Evolutionary conservation across 2,888 invertebrate genomes (phyloP).

Genomic region (Protophormia terraenovae): DNA sequence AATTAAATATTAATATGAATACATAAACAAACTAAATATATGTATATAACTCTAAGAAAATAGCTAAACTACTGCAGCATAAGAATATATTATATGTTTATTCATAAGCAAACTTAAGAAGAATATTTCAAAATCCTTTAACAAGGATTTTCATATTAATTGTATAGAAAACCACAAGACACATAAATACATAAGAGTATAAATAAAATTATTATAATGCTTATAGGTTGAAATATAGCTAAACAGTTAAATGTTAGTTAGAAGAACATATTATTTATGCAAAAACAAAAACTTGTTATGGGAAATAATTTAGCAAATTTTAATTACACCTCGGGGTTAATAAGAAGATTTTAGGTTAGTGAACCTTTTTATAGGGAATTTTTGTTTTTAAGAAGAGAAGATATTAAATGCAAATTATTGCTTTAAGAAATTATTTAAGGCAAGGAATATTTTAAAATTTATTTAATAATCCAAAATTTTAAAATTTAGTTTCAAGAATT

Average conservation of each 20-base stretch:
- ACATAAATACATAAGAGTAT: too few relatives aligned
- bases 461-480: too few relatives aligned
- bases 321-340: background rate
- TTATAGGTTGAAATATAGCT: background rate
- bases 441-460: too few relatives aligned
- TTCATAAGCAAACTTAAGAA: background rate
- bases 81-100: background rate
- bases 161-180: slow-evolving; percentile 34
- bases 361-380: background rate
- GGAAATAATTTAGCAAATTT: background rate
- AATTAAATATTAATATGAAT: slow-evolving; percentile 57
- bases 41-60: slow-evolving; percentile 11
- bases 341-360: background rate
- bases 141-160: slow-evolving; percentile 29
- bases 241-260: background rate
- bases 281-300: background rate
- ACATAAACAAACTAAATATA: background rate
- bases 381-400: background rate
- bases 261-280: background rate
- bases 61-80: background rate
- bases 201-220: slow-evolving; percentile 37
- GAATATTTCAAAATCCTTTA: slow-evolving; percentile 25
- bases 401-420: too few relatives aligned
- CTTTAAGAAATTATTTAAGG: too few relatives aligned
- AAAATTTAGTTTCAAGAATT: too few relatives aligned